Conservation (phyloP, 2,888 invertebrate species). For the Melipona bicolor region DNA sequence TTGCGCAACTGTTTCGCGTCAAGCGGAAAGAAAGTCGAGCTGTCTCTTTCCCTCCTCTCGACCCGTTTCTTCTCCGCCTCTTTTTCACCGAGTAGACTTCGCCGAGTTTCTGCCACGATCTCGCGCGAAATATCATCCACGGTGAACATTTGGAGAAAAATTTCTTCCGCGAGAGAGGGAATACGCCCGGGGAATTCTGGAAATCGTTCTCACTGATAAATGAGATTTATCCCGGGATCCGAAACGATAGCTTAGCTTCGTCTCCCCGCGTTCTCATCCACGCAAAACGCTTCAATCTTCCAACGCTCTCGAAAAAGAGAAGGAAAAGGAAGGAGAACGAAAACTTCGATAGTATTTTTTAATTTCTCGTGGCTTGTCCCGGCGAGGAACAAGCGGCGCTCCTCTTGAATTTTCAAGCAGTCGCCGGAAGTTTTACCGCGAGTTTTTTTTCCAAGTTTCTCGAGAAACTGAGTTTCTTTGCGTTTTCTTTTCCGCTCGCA, state of each 20-base stretch:
- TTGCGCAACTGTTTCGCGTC: conserved; percentile 22
- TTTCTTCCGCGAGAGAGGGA: background rate
- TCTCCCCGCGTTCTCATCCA: too few species aligned
- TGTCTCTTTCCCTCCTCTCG: background rate
- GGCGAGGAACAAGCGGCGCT: background rate
- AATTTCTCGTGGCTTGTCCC: background rate
- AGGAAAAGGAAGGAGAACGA: background rate
- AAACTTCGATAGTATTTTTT: background rate
- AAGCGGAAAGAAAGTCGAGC: background rate
- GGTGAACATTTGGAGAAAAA: background rate
- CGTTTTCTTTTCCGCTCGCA: background rate
- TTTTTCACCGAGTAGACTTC: background rate
- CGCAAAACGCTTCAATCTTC: too few species aligned
- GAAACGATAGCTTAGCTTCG: background rate
- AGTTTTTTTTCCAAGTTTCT: background rate
- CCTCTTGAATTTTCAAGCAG: conserved; percentile 13
- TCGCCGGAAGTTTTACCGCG: conserved; percentile 21
- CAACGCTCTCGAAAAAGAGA: background rate
- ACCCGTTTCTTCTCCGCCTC: background rate
- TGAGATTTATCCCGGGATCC: conserved; percentile 20
- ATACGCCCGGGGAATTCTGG: background rate
- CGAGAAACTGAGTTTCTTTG: background rate
- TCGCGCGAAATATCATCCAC: background rate
- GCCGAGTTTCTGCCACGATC: background rate
- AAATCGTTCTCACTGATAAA: conserved; percentile 6